These are phyloP conservation scores for Antennarius striatus DNA, from an alignment of 2,113 vertebrate species.

Conservation along the genomic window DNA sequence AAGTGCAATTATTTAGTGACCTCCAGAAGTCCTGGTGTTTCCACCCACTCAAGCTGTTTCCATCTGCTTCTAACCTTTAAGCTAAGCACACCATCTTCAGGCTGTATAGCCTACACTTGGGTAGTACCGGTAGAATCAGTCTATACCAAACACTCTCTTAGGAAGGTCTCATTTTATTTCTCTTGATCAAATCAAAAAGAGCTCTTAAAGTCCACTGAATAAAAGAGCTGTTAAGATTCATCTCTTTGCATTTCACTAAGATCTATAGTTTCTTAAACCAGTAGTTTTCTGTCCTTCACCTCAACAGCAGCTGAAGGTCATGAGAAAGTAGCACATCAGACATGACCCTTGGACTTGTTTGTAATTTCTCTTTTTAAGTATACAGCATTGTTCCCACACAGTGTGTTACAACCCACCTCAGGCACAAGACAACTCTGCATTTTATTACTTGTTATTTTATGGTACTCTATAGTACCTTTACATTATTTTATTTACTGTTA, in stretches of 20 bases:
- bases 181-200: conserved; percentile 5
- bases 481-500: not conserved
- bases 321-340: conserved; percentile 43
- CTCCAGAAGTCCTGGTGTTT: too few species aligned
- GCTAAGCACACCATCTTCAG: too few species aligned
- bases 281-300: too few species aligned
- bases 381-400: conserved; percentile 16
- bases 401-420: not conserved
- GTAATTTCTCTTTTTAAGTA: conserved; percentile 22
- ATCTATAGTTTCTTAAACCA: too few species aligned
- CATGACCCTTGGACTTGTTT: conserved; percentile 24
- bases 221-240: conserved; percentile 8
- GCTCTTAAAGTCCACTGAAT: conserved; percentile 22
- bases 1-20: too few species aligned
- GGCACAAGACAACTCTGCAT: not conserved
- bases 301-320: conserved; percentile 28
- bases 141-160: too few species aligned
- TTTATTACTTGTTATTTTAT: not conserved
- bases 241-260: too few species aligned
- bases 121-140: too few species aligned
- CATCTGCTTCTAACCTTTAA: too few species aligned
- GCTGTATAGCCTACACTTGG: too few species aligned
- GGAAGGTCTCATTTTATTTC: too few species aligned
- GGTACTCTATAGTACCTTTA: not conserved
- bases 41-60: too few species aligned